These are phyloP conservation scores for Callitettix versicolor DNA, from an alignment of 1,140 invertebrate species.

Conservation along the genomic window DNA sequence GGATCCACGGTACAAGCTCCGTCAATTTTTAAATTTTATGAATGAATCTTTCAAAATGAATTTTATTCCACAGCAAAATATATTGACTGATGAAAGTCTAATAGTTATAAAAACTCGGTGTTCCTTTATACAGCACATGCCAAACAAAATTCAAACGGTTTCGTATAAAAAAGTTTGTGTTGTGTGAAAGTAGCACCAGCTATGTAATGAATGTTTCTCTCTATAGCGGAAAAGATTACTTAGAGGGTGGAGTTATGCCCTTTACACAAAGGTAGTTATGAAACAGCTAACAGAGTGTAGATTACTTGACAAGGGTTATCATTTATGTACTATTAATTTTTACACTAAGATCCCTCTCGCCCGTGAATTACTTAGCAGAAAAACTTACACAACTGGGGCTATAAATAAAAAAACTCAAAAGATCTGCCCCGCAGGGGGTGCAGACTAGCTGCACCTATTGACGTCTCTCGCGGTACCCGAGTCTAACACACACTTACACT, in stretches of 20 bases:
- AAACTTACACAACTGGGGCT: too few relatives aligned
- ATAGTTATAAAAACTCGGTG: slow-evolving; percentile 1
- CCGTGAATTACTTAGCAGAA: not conserved
- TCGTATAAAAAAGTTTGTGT: slow-evolving; percentile 3
- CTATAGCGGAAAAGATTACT: too few relatives aligned
- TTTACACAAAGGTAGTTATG: not conserved
- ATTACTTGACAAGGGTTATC: not conserved
- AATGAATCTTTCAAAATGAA: not conserved
- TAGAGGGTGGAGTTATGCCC: too few relatives aligned
- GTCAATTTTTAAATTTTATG: too few relatives aligned
- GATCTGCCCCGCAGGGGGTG: too few relatives aligned
- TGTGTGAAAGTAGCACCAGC: not conserved
- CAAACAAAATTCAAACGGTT: not conserved
- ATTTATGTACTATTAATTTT: slow-evolving; percentile 4
- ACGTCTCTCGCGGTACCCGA: too few relatives aligned
- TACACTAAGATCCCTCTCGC: slow-evolving; percentile 5
- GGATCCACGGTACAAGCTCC: too few relatives aligned
- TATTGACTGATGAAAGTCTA: slow-evolving; percentile 5
- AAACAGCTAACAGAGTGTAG: not conserved
- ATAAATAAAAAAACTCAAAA: too few relatives aligned
- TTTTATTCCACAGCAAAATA: not conserved
- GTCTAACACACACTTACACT: too few relatives aligned
- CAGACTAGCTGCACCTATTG: too few relatives aligned
- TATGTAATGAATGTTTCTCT: slow-evolving; percentile 4
- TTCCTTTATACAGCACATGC: not conserved